A percentile compares a stretch with the other conserved stretches of the same genome.
phyloP scores from a whole-genome alignment of 1,140 invertebrate species.

The Thrips palmi region DNA sequence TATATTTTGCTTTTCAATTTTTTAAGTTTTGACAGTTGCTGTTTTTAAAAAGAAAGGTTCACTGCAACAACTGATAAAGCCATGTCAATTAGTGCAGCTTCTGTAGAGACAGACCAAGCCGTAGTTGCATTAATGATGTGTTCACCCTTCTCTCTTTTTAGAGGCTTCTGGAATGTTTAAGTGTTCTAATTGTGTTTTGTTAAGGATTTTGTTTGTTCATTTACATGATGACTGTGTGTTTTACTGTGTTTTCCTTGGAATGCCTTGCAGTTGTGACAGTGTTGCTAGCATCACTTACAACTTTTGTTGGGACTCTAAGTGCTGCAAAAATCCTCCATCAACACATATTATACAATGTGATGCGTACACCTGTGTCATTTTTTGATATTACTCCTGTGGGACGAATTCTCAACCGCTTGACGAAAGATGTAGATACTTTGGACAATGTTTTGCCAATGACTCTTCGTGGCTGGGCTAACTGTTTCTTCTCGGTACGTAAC shows the following conservation, averaged over 20 bases:
- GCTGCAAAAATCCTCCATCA: slow-evolving; percentile 39
- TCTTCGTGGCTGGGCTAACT: slow-evolving; percentile 22
- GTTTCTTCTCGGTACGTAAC: slow-evolving; percentile 27
- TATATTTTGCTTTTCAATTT: too few relatives aligned
- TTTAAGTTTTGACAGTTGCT: too few relatives aligned
- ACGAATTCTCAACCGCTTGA: slow-evolving; percentile 51
- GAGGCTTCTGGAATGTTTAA: too few relatives aligned
- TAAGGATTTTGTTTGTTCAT: not conserved
- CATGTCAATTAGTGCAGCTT: too few relatives aligned
- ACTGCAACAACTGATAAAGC: too few relatives aligned
- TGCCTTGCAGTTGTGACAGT: slow-evolving; percentile 29
- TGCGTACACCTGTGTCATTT: slow-evolving; percentile 48
- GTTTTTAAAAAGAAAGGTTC: too few relatives aligned
- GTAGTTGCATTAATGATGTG: too few relatives aligned
- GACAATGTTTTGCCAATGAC: slow-evolving; percentile 30
- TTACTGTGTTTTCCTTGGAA: not conserved
- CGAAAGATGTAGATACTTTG: slow-evolving; percentile 49
- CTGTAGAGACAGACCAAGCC: too few relatives aligned
- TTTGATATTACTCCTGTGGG: slow-evolving; percentile 57
- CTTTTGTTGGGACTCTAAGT: slow-evolving; percentile 33
- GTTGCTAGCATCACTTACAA: slow-evolving; percentile 31
- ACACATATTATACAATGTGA: slow-evolving; percentile 35
- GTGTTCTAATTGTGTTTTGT: not conserved
- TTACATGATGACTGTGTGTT: slow-evolving; percentile 4
- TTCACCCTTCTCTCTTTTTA: too few relatives aligned